Evolutionary conservation across 92 coral and sea anemone genomes (phyloP), one percentile per base, ranked within the genome.

Genomic region (Palythoa grandis): DNA sequence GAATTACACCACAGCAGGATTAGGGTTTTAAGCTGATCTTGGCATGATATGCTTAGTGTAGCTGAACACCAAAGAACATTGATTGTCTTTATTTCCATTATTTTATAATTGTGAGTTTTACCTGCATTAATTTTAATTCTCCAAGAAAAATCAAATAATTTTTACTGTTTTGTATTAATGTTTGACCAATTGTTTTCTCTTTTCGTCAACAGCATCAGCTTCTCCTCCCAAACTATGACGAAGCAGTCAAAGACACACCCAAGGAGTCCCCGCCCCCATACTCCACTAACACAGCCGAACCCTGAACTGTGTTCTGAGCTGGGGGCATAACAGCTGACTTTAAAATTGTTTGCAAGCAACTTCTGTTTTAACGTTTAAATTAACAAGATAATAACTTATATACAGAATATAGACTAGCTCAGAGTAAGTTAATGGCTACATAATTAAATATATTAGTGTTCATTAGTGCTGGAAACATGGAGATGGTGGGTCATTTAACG

Each of bases 191-290:
- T 29, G 48, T 22, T 70, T 10, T 11, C n/a, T 5, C n/a, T 75
- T 83, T 70, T 65, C 71, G 11, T 63, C 57, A 60, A 11, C 85
- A 96, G 99, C 50, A 90, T 61, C 94, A 96, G 91, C 89, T 88
- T 65, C 85, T 96, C 78, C 88, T 96, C 66, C 99, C 99, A 56
- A 96, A 96, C 77, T 96, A 96, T 83, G 99, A 97, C 38, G 98
- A 97, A 79, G 99, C 99, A 19, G 95, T 95, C 23, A 97, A 97
- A 83, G 98, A 97, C 91, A 95, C 97, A 1, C 98, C 99, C 58
- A 90, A 91, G 61, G 99, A 97, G 76, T 90, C 95, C 19, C 99
- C 99, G 7, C 99, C 99, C 14, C 99, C 99, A 12, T 97, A 97
- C 82, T 91, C 92, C 70, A 74, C 83, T 24, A 48, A 38, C 67